Conservation (phyloP, 2,113 vertebrate genomes). For the Zapornia atra region DNA sequence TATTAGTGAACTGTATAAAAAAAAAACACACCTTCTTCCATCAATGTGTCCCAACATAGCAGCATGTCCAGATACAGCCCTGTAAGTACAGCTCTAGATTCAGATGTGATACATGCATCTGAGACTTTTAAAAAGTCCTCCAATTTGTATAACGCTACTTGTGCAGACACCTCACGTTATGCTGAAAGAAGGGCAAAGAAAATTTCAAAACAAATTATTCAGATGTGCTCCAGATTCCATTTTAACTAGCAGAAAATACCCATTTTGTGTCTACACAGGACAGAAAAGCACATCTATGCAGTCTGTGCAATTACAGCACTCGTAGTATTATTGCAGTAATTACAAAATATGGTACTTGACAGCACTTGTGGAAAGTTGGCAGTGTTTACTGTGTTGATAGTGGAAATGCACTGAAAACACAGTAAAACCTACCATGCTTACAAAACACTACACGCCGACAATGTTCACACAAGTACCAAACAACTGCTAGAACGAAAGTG, state of each 20-base stretch:
- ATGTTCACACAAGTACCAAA: conserved; percentile 32
- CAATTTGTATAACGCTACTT: not conserved
- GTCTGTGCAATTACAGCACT: conserved; percentile 35
- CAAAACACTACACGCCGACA: conserved; percentile 39
- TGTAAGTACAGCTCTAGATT: not conserved
- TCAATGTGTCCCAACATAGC: not conserved
- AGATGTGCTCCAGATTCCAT: not conserved
- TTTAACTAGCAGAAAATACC: not conserved
- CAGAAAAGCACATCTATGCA: conserved; percentile 3
- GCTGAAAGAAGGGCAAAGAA: not conserved
- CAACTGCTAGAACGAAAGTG: not conserved
- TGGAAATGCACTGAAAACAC: not conserved
- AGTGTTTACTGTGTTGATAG: conserved; percentile 28
- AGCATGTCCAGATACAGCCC: too few relatives aligned
- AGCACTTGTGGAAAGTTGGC: conserved; percentile 63
- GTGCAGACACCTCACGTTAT: not conserved
- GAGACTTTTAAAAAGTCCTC: not conserved
- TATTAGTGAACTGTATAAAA: not conserved
- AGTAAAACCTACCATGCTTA: not conserved
- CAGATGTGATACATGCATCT: not conserved
- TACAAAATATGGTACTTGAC: conserved; percentile 60
- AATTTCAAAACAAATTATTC: not conserved
- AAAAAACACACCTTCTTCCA: not conserved
- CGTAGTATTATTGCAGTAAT: conserved; percentile 53
- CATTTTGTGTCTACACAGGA: not conserved